Conservation (phyloP, 2,113 vertebrate genomes). For the Gavia stellata region DNA sequence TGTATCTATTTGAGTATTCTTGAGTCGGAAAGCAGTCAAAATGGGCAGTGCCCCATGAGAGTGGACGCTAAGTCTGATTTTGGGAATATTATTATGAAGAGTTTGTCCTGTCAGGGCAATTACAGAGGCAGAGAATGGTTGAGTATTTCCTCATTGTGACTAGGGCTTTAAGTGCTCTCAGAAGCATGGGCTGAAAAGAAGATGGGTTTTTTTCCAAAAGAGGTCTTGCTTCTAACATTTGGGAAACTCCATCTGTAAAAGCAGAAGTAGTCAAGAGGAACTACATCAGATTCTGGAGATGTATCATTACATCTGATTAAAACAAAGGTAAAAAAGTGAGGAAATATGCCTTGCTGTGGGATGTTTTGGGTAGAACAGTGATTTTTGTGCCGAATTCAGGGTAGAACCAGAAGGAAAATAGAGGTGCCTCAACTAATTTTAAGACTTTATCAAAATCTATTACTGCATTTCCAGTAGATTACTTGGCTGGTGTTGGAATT, state of each 20-base stretch:
- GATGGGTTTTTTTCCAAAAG: neutral
- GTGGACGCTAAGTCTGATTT: neutral
- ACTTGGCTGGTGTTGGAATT: neutral
- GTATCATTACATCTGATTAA: neutral
- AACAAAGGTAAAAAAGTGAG: neutral
- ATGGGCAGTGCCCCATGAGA: neutral
- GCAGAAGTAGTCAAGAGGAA: neutral
- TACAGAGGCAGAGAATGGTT: neutral
- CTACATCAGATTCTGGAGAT: neutral
- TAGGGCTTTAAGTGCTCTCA: neutral
- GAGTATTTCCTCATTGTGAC: neutral
- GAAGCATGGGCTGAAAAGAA: neutral
- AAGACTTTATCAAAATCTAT: neutral
- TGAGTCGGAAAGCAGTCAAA: neutral
- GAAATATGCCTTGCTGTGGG: neutral
- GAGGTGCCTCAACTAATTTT: neutral
- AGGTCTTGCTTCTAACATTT: neutral
- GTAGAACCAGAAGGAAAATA: neutral
- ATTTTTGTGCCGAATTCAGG: neutral
- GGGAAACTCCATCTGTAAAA: neutral
- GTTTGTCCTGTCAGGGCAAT: neutral
- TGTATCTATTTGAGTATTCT: neutral
- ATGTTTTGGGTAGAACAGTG: neutral
- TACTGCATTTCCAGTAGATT: neutral
- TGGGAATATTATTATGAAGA: neutral